These are phyloP conservation scores for Hycleus cichorii DNA, from an alignment of 1,140 invertebrate genomes.

Conservation along the genomic window DNA sequence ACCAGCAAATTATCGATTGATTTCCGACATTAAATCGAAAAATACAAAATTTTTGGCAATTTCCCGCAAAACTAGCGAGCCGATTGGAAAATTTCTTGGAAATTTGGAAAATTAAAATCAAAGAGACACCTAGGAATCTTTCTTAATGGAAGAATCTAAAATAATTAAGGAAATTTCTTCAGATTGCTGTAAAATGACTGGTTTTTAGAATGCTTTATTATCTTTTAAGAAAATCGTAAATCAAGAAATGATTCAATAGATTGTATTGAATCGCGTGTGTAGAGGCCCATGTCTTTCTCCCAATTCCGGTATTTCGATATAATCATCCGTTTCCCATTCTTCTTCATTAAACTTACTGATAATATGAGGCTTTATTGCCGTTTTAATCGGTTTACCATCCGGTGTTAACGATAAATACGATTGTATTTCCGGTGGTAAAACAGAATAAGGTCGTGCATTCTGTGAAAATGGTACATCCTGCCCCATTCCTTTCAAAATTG, in stretches of 20 bases:
- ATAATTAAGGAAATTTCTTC: too few relatives aligned
- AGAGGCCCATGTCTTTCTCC: conserved; percentile 12
- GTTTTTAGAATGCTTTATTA: too few relatives aligned
- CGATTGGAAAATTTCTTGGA: too few relatives aligned
- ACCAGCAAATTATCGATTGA: too few relatives aligned
- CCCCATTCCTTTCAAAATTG: conserved; percentile 40
- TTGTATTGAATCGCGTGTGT: not conserved
- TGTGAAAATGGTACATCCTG: conserved; percentile 51
- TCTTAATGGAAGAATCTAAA: too few relatives aligned
- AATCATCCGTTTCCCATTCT: conserved; percentile 51
- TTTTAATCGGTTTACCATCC: conserved; percentile 51
- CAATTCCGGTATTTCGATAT: conserved; percentile 43
- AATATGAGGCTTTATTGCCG: conserved; percentile 43
- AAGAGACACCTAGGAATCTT: too few relatives aligned
- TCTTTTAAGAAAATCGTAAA: too few relatives aligned
- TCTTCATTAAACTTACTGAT: conserved; percentile 35
- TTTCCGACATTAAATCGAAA: too few relatives aligned
- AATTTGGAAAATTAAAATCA: too few relatives aligned
- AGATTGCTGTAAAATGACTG: too few relatives aligned
- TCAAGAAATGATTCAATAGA: not conserved
- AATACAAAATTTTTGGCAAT: too few relatives aligned
- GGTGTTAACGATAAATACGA: conserved; percentile 52
- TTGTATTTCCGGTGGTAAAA: conserved; percentile 45
- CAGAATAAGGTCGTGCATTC: conserved; percentile 47
- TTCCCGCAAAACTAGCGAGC: too few relatives aligned